Conservation (phyloP, 2,888 invertebrate genomes). For the Spodoptera littoralis region DNA sequence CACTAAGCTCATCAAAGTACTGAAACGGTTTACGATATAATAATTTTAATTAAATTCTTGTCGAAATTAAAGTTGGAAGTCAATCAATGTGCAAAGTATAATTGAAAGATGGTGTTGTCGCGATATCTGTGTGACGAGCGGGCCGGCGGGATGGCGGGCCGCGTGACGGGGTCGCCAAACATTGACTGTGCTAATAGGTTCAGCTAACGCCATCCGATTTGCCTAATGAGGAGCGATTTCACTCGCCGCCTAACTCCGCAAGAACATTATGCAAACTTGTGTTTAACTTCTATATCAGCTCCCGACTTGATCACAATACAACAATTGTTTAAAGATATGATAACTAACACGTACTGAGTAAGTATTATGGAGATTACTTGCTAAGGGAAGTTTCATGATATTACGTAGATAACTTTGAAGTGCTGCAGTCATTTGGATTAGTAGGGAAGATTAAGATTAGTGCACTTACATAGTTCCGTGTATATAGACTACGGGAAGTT, state of each 20-base stretch:
- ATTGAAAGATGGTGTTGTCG: slow-evolving; percentile 61
- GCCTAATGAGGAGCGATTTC: slow-evolving; percentile 84
- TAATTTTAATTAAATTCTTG: slow-evolving; percentile 53
- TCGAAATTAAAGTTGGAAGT: slow-evolving; percentile 54
- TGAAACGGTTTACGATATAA: slow-evolving; percentile 48
- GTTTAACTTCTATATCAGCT: slow-evolving; percentile 83
- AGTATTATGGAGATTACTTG: slow-evolving; percentile 46
- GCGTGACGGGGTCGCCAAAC: slow-evolving; percentile 81
- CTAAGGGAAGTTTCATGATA: slow-evolving; percentile 36
- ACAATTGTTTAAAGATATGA: slow-evolving; percentile 66
- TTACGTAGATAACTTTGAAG: slow-evolving; percentile 45
- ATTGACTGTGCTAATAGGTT: slow-evolving; percentile 85
- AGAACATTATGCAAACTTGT: slow-evolving; percentile 84
- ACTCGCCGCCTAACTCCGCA: slow-evolving; percentile 70
- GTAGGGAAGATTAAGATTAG: slow-evolving; percentile 40
- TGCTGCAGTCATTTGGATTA: slow-evolving; percentile 53
- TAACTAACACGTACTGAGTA: slow-evolving; percentile 48
- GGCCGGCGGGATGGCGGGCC: slow-evolving; percentile 55
- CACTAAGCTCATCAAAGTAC: slow-evolving; percentile 46
- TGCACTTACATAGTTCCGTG: slow-evolving; percentile 10
- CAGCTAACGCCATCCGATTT: slow-evolving; percentile 83
- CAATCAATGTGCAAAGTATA: slow-evolving; percentile 60
- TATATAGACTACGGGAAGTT: not conserved
- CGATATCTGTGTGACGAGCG: slow-evolving; percentile 69
- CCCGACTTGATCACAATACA: slow-evolving; percentile 76